These are phyloP conservation scores for Cirrhinus mrigala DNA, from an alignment of 2,797 vertebrate genomes.

Conservation along the genomic window DNA sequence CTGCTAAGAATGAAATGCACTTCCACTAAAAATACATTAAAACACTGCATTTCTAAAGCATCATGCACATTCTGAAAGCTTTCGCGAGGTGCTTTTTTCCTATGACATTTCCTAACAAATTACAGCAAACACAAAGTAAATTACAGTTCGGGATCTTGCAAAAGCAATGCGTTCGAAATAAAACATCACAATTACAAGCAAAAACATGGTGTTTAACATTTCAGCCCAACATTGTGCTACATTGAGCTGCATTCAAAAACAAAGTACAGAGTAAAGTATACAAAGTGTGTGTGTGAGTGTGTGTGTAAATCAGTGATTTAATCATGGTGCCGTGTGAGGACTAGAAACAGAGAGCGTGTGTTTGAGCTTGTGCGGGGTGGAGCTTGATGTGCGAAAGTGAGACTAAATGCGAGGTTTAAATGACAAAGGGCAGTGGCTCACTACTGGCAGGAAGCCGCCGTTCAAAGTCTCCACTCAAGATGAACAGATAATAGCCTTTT, in stretches of 20 bases:
- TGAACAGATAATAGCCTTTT: neutral
- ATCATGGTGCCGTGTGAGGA: neutral
- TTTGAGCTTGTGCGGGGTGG: slow-evolving; percentile 11
- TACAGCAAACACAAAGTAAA: slow-evolving; percentile 33
- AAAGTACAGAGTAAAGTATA: slow-evolving; percentile 24
- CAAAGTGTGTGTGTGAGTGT: slow-evolving; percentile 10
- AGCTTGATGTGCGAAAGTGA: slow-evolving; percentile 41
- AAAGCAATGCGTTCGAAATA: slow-evolving; percentile 26
- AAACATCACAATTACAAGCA: slow-evolving; percentile 25
- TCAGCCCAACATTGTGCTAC: slow-evolving; percentile 16
- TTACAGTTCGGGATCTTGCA: slow-evolving; percentile 17
- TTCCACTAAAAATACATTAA: slow-evolving; percentile 12
- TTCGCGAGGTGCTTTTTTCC: neutral
- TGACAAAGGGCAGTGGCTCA: slow-evolving; percentile 1
- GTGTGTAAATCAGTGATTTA: neutral
- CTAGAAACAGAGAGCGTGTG: slow-evolving; percentile 12
- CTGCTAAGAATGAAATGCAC: slow-evolving; percentile 25
- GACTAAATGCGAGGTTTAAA: slow-evolving; percentile 12
- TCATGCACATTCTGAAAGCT: slow-evolving; percentile 16
- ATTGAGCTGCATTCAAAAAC: neutral
- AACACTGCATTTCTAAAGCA: slow-evolving; percentile 5
- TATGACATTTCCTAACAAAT: slow-evolving; percentile 11
- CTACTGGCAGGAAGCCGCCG: neutral
- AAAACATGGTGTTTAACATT: slow-evolving; percentile 7
- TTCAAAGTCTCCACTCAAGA: slow-evolving; percentile 27